Conservation (phyloP, 2,113 vertebrate genomes). For the cattle (Bos taurus) region ARS-UCD2.0 NC_037335.1:106442501-106443000, state of each 20-base stretch:
- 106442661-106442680: neutral
- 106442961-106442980: neutral
- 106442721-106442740: neutral
- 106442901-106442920: neutral
- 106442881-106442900: neutral
- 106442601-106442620: conserved; percentile 36
- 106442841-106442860: conserved; percentile 43
- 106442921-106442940: neutral
- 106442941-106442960: neutral
- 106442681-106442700: neutral
- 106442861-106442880: neutral
- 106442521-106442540: neutral
- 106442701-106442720: too few species aligned
- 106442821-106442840: neutral
- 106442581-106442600: conserved; percentile 44
- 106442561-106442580: conserved; percentile 49
- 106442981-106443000: neutral
- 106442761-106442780: neutral
- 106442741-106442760: neutral
- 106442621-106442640: conserved; percentile 25
- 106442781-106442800: conserved; percentile 14
- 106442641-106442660: conserved; percentile 1
- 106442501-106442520: neutral
- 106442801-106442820: conserved; percentile 47
- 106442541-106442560: neutral